Evolutionary conservation across 2,797 vertebrate species (phyloP).

Genomic region (Anolis apletophallus): DNA sequence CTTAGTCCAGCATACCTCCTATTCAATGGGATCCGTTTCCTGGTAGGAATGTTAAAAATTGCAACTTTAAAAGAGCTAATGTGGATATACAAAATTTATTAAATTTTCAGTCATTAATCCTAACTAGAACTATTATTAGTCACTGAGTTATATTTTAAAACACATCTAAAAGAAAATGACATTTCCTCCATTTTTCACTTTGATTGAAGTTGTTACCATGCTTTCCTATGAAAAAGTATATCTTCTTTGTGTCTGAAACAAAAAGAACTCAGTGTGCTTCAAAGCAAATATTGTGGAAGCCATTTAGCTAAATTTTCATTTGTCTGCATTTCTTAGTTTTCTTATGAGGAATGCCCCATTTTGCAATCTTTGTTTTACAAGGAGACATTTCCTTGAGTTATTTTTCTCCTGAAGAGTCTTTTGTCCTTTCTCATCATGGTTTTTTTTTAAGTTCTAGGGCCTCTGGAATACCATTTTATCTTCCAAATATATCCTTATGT

Average conservation of each 20-base stretch:
- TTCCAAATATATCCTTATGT: neutral
- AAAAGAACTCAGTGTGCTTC: neutral
- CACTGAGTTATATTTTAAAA: neutral
- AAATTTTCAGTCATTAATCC: neutral
- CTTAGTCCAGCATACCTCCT: neutral
- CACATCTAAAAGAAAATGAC: neutral
- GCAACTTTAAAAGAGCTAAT: neutral
- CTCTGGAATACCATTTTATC: neutral
- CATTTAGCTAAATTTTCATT: conserved; percentile 2
- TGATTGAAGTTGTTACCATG: neutral
- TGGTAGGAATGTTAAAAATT: neutral
- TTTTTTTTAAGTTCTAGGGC: neutral
- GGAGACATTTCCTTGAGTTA: neutral
- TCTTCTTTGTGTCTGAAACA: neutral
- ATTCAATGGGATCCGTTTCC: neutral
- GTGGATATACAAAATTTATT: neutral
- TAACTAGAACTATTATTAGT: neutral
- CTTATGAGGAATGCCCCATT: neutral
- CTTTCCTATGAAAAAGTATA: neutral
- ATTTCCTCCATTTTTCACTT: neutral
- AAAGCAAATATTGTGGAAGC: neutral
- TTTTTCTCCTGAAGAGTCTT: neutral
- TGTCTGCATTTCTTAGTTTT: neutral
- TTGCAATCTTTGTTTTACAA: neutral
- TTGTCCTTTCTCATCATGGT: neutral